Evolutionary conservation across 2,888 invertebrate genomes (phyloP).

Genomic region (Xestia ashworthii): DNA sequence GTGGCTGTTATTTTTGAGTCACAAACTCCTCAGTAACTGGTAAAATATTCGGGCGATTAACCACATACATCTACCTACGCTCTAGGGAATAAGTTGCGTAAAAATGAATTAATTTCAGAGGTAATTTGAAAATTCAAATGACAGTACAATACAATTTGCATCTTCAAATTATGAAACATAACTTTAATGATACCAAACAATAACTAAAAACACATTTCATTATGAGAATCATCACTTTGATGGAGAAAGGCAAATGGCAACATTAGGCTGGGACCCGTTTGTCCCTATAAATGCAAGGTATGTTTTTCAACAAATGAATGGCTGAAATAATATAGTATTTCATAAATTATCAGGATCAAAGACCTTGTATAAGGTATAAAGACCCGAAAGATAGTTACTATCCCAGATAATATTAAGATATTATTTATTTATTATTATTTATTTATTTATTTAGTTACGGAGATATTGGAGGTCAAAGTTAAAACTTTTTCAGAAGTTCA

Average conservation of each 20-base stretch:
- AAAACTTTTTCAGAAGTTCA: too few species aligned
- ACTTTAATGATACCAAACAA: constrained; percentile 9
- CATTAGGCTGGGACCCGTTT: not conserved
- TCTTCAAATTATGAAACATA: constrained; percentile 17
- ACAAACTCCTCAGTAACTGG: too few species aligned
- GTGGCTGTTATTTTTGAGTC: not conserved
- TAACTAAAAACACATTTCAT: constrained; percentile 5
- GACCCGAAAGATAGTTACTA: too few species aligned
- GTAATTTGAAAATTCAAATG: not conserved
- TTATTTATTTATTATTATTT: too few species aligned
- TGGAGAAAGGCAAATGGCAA: constrained; percentile 19
- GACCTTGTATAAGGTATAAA: too few species aligned
- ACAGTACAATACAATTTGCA: not conserved
- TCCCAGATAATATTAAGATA: too few species aligned
- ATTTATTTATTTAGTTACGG: too few species aligned
- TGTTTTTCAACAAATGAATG: constrained; percentile 2
- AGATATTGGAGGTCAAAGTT: too few species aligned
- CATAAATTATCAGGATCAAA: not conserved
- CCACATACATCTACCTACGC: not conserved
- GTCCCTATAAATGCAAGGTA: not conserved
- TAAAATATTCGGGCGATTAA: too few species aligned
- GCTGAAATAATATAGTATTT: not conserved
- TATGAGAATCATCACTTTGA: not conserved
- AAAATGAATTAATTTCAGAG: not conserved
- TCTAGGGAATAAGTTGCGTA: not conserved